Base-by-base conservation (phyloP, 1,140 invertebrate genomes). In the Muscidifurax raptorellus region DNA sequence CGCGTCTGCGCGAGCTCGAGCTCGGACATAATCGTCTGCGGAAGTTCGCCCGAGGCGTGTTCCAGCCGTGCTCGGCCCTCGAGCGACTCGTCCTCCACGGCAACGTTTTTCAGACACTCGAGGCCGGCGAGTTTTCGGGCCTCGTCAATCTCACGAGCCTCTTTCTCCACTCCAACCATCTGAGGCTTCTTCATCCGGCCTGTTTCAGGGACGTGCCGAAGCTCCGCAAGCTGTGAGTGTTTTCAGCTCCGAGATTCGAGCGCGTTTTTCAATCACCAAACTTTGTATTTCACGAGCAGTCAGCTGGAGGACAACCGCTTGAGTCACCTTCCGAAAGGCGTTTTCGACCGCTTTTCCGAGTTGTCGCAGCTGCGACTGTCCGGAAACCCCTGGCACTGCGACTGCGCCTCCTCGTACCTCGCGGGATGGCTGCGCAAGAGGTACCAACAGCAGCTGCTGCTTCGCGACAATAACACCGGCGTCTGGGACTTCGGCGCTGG, bases 351-450 rank as follows among this genome's bases (percentile, higher is more conserved):
- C 27, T 92, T 96, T 75, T 92, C 94, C 0, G 94, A 95, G 52
- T 92, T 98, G 67, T 93, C 95, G 5, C 95, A 96, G 77, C 94
- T 97, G 0, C 96, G 97, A 90, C 91, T 98, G 27, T 95, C 95
- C 1, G 96, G 96, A 86, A 98, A 98, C 92, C 96, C 96, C 0
- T 97, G 97, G 97, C 96, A 97, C 88, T 98, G 97, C 87, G 96
- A 97, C 89, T 98, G 97, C 88, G 94, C 95, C 66, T 95, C 96
- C 10, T 92, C 96, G 0, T 97, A 97, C 89, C 94, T 97, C 79
- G 94, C 95, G 0, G 92, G 92, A 91, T 96, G 95, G 94, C 92
- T 95, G 27, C 87, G 88, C 28, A 90, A 87, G 22, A 89, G 89
- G 64, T 93, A 93, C 32, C 87, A 91, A 0, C 52, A 66, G 25